Percentiles rank a stretch among this genome's conserved stretches.
Evolutionary conservation across 92 coral and sea anemone species (phyloP).

Genomic region (Epizoanthus ramosus): DNA sequence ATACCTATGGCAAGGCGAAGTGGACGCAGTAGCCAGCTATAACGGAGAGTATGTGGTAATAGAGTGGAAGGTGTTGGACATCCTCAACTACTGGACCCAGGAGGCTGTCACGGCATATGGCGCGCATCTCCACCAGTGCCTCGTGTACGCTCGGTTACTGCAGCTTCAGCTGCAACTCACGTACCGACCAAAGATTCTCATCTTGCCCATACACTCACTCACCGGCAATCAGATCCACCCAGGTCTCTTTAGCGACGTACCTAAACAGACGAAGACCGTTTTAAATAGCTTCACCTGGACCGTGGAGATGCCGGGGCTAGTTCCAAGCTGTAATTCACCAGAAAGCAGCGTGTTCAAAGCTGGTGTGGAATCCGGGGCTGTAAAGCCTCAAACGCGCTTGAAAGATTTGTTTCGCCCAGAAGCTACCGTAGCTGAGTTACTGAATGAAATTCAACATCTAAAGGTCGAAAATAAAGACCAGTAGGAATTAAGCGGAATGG

Average conservation of each 20-base stretch:
- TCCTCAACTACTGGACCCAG: slow-evolving; percentile 33
- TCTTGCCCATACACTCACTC: slow-evolving; percentile 45
- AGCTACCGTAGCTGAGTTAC: slow-evolving; percentile 31
- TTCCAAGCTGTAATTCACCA: background rate
- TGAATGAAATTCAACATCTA: slow-evolving; percentile 21
- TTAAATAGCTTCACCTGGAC: slow-evolving; percentile 45
- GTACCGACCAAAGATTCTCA: slow-evolving; percentile 54
- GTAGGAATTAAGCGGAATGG: no score
- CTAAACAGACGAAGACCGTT: slow-evolving; percentile 45
- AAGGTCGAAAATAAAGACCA: slow-evolving; percentile 18
- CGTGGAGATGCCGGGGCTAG: slow-evolving; percentile 12
- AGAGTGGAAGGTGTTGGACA: slow-evolving; percentile 58
- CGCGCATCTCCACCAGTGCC: slow-evolving; percentile 60
- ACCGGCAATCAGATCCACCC: slow-evolving; percentile 43
- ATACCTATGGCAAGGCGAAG: slow-evolving; percentile 36
- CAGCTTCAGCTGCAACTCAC: slow-evolving; percentile 53
- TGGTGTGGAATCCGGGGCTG: slow-evolving; percentile 26
- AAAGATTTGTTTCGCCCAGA: slow-evolving; percentile 38
- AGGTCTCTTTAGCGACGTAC: slow-evolving; percentile 45
- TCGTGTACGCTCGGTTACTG: slow-evolving; percentile 59
- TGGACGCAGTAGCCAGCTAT: slow-evolving; percentile 51
- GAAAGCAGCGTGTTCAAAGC: slow-evolving; percentile 25
- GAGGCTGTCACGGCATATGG: slow-evolving; percentile 18
- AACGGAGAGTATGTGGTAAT: slow-evolving; percentile 47
- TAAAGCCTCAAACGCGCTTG: slow-evolving; percentile 11